phyloP scores from a whole-genome alignment of 2,113 vertebrate species.

The Clinocottus analis region DNA sequence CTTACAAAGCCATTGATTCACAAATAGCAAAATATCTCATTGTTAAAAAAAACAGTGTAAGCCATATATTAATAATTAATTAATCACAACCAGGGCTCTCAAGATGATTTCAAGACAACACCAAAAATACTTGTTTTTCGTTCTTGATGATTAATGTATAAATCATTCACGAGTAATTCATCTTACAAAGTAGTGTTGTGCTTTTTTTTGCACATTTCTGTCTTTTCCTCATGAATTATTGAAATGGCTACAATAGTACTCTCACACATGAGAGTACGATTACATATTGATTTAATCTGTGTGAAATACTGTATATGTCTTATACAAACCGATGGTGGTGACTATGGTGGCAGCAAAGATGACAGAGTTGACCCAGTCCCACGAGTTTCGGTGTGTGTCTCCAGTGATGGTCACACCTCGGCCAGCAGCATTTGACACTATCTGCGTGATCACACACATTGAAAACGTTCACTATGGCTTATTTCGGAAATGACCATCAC shows the following conservation, averaged over 20 bases:
- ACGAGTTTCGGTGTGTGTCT: slow-evolving; percentile 89
- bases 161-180: not conserved
- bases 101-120: not conserved
- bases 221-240: not conserved
- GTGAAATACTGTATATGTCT: not conserved
- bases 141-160: not conserved
- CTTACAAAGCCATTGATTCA: not conserved
- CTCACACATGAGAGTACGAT: not conserved
- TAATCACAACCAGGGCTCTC: not conserved
- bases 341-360: slow-evolving; percentile 96
- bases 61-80: not conserved
- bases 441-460: slow-evolving; percentile 69
- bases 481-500: not conserved
- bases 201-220: not conserved
- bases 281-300: not conserved
- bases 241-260: not conserved
- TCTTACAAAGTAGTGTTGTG: not conserved
- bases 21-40: not conserved
- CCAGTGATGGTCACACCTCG: slow-evolving; percentile 92
- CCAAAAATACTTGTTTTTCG: not conserved
- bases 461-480: too few relatives aligned
- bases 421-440: slow-evolving; percentile 89
- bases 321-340: slow-evolving; percentile 91
- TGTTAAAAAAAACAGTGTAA: not conserved
- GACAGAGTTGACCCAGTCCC: slow-evolving; percentile 95